phyloP scores from a whole-genome alignment of 1,140 invertebrate species.

The Argopecten irradians region DNA sequence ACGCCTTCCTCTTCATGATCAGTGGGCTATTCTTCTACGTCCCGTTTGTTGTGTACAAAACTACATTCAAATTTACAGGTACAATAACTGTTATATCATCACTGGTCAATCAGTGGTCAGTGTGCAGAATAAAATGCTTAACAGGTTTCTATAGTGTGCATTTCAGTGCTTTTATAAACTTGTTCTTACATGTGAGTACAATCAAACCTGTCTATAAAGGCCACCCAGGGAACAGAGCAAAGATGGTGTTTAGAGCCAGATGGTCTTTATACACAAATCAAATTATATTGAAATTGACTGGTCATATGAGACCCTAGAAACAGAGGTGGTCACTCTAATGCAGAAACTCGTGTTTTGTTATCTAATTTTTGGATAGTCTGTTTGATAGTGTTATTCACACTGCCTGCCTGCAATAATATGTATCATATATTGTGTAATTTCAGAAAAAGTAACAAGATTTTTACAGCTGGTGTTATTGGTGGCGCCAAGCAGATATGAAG shows the following conservation, averaged over 20 bases:
- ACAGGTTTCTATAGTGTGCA: background rate
- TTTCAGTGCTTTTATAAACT: no score
- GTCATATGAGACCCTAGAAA: background rate
- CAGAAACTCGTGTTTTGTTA: background rate
- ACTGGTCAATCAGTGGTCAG: background rate
- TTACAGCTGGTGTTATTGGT: conserved; percentile 61
- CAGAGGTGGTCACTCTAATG: background rate
- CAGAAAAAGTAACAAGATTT: conserved; percentile 62
- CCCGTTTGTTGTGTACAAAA: conserved; percentile 86
- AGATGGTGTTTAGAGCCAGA: no score
- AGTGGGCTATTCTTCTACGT: conserved; percentile 86
- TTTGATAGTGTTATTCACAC: background rate
- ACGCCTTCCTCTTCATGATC: conserved; percentile 85
- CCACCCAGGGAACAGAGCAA: no score
- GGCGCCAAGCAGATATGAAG: conserved; percentile 58
- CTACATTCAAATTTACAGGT: conserved; percentile 74
- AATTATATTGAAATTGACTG: no score
- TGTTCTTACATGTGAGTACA: no score
- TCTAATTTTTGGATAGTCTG: background rate
- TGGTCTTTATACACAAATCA: no score
- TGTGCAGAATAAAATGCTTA: background rate
- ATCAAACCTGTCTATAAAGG: no score
- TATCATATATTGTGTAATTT: conserved; percentile 42
- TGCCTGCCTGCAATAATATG: background rate
- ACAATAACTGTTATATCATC: background rate